Base-by-base conservation (phyloP, 2,113 vertebrate genomes). In the Siniperca chuatsi region DNA sequence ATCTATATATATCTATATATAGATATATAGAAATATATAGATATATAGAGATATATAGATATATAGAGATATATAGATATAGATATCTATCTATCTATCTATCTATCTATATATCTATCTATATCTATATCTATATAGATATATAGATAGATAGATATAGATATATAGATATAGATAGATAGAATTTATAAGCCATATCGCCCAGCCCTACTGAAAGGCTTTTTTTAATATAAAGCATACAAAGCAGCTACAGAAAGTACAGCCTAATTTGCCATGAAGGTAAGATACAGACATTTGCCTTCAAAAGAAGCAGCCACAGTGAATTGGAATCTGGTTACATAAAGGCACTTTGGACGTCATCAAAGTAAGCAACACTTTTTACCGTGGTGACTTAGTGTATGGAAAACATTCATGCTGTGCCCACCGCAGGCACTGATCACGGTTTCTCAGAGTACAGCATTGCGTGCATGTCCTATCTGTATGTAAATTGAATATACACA, bases 401-500 rank as follows among this genome's bases (percentile, higher is more conserved):
- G n/a, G 16, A 60, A 74, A 82, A 69, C 58, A 58, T 33, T 67
- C 25, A 33, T 12, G 21, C 48, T 71, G 23, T 55, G 4, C 57
- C 16, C 60, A 65, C n/a, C 60, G 68, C 66, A 57, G 37, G 13
- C 46, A 75, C 0, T 0, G 64, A 69, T 55, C 33, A 54, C 55
- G 40, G 54, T 67, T 82, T 66, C 75, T 52, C 35, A 5, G 15
- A 76, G 55, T 65, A 48, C 15, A 77, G 21, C 11, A 67, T 25
- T 4, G 8, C 40, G 3, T 25, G 21, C 12, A n/a, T 52, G 15
- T 57, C 64, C 20, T 33, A 21, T 72, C 58, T 69, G 21, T 77
- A 86, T 69, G 67, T 16, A 84, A 81, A 75, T 69, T 61, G 21
- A 66, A 40, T 37, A 29, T 12, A 60, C 76, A 60, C 46, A 16